Conservation (phyloP, 2,113 vertebrate species). For the Nettapus auritus region DNA sequence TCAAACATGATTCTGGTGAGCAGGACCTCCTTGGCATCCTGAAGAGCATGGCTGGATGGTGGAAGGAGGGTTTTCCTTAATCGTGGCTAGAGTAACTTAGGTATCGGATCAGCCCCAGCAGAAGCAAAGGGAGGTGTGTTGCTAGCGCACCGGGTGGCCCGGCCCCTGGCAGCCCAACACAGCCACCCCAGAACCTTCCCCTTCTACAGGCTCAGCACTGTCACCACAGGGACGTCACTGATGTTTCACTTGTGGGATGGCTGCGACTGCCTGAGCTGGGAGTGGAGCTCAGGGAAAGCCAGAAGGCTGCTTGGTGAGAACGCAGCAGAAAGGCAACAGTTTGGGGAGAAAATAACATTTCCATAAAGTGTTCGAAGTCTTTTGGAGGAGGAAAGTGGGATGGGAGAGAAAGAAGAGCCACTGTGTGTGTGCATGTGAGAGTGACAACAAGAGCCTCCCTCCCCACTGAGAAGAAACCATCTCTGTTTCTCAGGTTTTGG, state of each 20-base stretch:
- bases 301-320: not conserved
- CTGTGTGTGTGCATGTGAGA: not conserved
- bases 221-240: fast-evolving
- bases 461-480: not conserved
- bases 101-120: not conserved
- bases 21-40: fast-evolving
- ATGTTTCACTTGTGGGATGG: fast-evolving
- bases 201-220: fast-evolving
- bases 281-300: not conserved
- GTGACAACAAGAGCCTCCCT: not conserved
- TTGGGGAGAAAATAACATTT: conserved; percentile 37
- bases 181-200: not conserved
- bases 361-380: conserved; percentile 10
- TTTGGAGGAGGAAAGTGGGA: conserved; percentile 50
- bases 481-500: conserved; percentile 8
- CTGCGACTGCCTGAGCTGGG: fast-evolving
- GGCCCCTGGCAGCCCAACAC: not conserved
- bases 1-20: fast-evolving
- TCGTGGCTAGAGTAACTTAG: not conserved
- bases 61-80: not conserved
- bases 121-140: not conserved
- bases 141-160: too few relatives aligned
- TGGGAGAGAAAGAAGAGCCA: conserved; percentile 7
- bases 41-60: not conserved
- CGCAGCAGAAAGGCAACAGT: conserved; percentile 17